Evolutionary conservation across 2,888 invertebrate genomes (phyloP), one percentile per base, ranked within the genome.

Genomic region (Conops quadrifasciatus): DNA sequence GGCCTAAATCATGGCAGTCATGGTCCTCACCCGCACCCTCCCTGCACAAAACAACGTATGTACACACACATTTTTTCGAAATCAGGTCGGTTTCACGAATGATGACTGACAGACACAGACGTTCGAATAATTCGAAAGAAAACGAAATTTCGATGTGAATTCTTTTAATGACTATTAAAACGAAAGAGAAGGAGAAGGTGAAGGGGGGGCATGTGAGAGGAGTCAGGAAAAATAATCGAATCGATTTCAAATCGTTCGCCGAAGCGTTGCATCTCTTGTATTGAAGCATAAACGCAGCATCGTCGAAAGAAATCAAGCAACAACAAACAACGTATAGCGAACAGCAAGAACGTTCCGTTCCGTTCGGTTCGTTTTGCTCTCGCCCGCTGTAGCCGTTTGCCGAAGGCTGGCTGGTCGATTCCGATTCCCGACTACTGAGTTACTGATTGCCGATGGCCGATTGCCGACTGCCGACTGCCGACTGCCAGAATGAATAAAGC

Each of bases 401-500:
- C n/a, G n/a, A n/a, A n/a, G n/a, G n/a, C n/a, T n/a, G n/a, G n/a
- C n/a, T n/a, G n/a, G n/a, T n/a, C n/a, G n/a, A n/a, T n/a, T n/a
- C n/a, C n/a, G n/a, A n/a, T n/a, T n/a, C n/a, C n/a, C n/a, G n/a
- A n/a, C n/a, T n/a, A n/a, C n/a, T n/a, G n/a, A n/a, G n/a, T n/a
- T n/a, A n/a, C n/a, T n/a, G n/a, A n/a, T n/a, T n/a, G n/a, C n/a
- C n/a, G n/a, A n/a, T n/a, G n/a, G n/a, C n/a, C n/a, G n/a, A n/a
- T n/a, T n/a, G n/a, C n/a, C n/a, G n/a, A n/a, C n/a, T n/a, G n/a
- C n/a, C n/a, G n/a, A n/a, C n/a, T n/a, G n/a, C n/a, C n/a, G n/a
- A n/a, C n/a, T n/a, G n/a, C n/a, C n/a, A n/a, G n/a, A n/a, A 53
- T 24, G 11, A 53, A 53, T 53, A 53, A 21, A 53, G 53, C 53